A percentile compares a stretch with the other conserved stretches of the same genome.
Evolutionary conservation across 2,888 invertebrate species (phyloP).

Genomic region (Xiphydria camelus): DNA sequence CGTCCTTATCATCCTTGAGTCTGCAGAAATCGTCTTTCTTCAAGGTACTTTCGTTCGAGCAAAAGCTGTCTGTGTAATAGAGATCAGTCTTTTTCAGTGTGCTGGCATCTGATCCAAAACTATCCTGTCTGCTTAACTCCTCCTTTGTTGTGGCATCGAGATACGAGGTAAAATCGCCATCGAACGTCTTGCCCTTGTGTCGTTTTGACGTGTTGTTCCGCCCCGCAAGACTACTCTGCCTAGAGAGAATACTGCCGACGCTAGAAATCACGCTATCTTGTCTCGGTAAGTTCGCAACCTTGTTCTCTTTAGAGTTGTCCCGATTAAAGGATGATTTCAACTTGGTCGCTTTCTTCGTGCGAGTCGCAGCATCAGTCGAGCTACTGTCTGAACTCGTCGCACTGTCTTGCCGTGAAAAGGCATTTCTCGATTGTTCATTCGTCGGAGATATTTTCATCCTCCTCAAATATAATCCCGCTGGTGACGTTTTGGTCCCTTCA

Average conservation of each 20-base stretch:
- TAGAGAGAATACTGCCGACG: constrained; percentile 37
- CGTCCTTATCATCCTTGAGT: constrained; percentile 16
- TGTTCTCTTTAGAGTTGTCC: constrained; percentile 12
- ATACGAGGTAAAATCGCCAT: constrained; percentile 12
- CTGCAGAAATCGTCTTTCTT: constrained; percentile 26
- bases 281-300: constrained; percentile 24
- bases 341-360: not conserved
- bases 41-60: constrained; percentile 38
- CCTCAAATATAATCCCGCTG: constrained; percentile 43
- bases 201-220: not conserved
- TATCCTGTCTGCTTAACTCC: constrained; percentile 25
- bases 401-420: constrained; percentile 35
- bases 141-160: constrained; percentile 1
- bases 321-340: not conserved
- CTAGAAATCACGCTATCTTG: constrained; percentile 34
- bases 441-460: constrained; percentile 55
- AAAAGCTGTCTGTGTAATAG: constrained; percentile 35
- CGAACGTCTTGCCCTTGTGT: not conserved
- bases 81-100: constrained; percentile 30
- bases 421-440: constrained; percentile 48
- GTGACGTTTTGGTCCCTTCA: constrained; percentile 32
- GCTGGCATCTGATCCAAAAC: constrained; percentile 27
- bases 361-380: not conserved
- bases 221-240: constrained; percentile 33
- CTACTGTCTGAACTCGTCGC: not conserved